Evolutionary conservation across 2,888 invertebrate species (phyloP).

Genomic region (Hydriomena furcata): DNA sequence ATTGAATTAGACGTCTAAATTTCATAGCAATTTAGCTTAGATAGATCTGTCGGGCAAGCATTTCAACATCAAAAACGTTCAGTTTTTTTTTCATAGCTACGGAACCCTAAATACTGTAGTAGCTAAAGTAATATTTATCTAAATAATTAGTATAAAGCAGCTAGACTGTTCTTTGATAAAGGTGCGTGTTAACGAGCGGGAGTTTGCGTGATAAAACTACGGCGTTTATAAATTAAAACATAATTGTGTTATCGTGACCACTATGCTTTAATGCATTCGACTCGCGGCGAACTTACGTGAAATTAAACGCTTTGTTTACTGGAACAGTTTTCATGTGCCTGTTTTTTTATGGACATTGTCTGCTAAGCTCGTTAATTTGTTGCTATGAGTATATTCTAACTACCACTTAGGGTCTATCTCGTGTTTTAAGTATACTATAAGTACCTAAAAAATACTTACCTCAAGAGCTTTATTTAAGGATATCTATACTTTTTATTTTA

Average conservation of each 20-base stretch:
- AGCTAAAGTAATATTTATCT: conserved; percentile 79
- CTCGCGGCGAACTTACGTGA: conserved; percentile 39
- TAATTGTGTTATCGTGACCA: conserved; percentile 83
- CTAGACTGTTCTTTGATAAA: conserved; percentile 74
- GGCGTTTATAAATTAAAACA: conserved; percentile 81
- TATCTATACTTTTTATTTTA: too few relatives aligned
- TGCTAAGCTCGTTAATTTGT: conserved; percentile 1
- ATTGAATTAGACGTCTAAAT: too few relatives aligned
- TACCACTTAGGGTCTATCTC: too few relatives aligned
- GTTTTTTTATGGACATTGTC: conserved; percentile 4
- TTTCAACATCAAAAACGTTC: too few relatives aligned
- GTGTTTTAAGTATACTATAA: too few relatives aligned
- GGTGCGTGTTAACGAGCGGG: conserved; percentile 67
- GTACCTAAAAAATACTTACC: too few relatives aligned
- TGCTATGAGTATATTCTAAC: not conserved
- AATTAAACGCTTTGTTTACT: conserved; percentile 35
- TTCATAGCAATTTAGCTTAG: too few relatives aligned
- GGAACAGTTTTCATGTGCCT: conserved; percentile 21
- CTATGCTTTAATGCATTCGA: conserved; percentile 72
- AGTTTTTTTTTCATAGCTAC: not conserved
- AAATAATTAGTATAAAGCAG: conserved; percentile 80
- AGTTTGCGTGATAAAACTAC: conserved; percentile 70
- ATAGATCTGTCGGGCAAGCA: too few relatives aligned
- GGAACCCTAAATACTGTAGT: conserved; percentile 34
- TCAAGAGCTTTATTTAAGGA: too few relatives aligned